Base-by-base conservation (phyloP, 1,140 invertebrate species). In the Musca domestica region DNA sequence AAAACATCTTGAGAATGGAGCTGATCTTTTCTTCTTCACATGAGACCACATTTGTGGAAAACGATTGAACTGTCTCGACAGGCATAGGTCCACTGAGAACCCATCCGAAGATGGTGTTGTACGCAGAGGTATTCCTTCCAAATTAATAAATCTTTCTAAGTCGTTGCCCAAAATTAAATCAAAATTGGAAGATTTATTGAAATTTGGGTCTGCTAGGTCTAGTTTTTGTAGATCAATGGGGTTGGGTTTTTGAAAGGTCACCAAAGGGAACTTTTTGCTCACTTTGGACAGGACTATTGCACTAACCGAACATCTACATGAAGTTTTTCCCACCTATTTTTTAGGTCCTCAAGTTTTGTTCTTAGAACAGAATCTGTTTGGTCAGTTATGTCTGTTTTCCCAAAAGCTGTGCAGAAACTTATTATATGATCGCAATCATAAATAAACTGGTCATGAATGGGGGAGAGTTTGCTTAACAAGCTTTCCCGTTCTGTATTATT, bases 41-140 rank as follows among this genome's bases (percentile, higher is more conserved):
- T 12, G 20, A 12, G 51, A 25, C 7, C 5, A 30, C 25, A n/a
- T 15, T 27, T 6, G 54, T 30, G 15, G 54, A 17, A 30, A 58
- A 58, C 6, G 25, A 58, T 17, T 58, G 25, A 17, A 30, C 9
- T 4, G 10, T 58, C 7, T 30, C 23, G 17, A 27, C 17, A 7
- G 25, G 5, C 14, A 58, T 30, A 14, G 23, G 27, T 17, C 54
- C 54, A 30, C 54, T 58, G 7, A 58, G 54, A 4, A 58, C 23
- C 51, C 51, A 54, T 2, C 51, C 23, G 17, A 58, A 58, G n/a
- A 58, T 58, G n/a, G 54, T 58, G 30, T 58, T 58, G 25, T 58
- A 58, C 14, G 54, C 54, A 2, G 54, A 58, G 7, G 25, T 30
- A 27, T 27, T n/a, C 25, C 25, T n/a, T 54, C 51, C 9, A 54